Evolutionary conservation across 2,113 vertebrate species (phyloP).

Genomic region (Oophaga pumilio): DNA sequence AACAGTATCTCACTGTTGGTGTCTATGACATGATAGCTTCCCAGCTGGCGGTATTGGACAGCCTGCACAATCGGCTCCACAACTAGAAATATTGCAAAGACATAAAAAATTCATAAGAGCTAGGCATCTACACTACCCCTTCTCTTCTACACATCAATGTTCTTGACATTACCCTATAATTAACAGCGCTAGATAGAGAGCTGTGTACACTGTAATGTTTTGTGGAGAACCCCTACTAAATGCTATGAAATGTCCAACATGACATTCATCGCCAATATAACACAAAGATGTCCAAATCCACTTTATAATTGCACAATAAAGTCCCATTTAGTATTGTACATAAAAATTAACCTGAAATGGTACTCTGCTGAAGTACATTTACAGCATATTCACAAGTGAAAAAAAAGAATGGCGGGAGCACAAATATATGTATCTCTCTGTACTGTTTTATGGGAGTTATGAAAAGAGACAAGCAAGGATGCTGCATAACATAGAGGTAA

Average conservation of each 20-base stretch:
- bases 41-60: not conserved
- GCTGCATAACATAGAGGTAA: no score
- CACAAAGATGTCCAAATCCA: no score
- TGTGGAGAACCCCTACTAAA: not conserved
- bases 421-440: no score
- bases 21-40: not conserved
- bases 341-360: no score
- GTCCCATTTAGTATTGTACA: no score
- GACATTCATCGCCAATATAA: no score
- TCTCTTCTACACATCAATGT: not conserved
- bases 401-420: no score
- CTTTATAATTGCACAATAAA: no score
- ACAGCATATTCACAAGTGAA: no score
- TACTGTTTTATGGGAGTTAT: no score
- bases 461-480: no score
- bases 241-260: not conserved
- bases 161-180: not conserved
- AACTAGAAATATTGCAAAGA: not conserved
- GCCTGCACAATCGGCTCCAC: not conserved
- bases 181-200: not conserved
- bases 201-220: not conserved
- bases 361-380: no score
- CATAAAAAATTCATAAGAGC: not conserved
- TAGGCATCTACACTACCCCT: not conserved
- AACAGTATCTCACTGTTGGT: slow-evolving; percentile 5